Base-by-base conservation (phyloP, 35 echinoderm and acorn worm species). In the Ptychodera flava region DNA sequence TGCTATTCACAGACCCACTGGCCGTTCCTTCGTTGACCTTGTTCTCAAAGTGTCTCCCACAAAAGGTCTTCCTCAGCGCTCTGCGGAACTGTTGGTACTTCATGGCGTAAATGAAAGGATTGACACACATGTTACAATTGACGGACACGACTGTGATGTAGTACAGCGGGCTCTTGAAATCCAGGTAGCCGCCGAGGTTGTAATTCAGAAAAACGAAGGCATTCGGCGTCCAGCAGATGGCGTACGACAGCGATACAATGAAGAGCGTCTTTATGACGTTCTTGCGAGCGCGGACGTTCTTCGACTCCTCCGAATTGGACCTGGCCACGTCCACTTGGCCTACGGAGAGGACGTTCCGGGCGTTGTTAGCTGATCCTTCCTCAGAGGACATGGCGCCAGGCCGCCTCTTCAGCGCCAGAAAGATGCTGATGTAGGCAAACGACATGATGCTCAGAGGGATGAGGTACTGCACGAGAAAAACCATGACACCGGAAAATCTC, bases 21-120 rank as follows among this genome's bases (percentile, higher is more conserved):
- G 83, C 1, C 35, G 33, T 29, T 32, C 34, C 53, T 86, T 86
- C 0, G 85, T 86, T 1, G 85, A 77, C 33, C 78, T 92, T 92
- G 10, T 35, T 82, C 6, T 38, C 36, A 29, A 77, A 79, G 78
- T 86, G 88, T 28, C 33, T 31, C 6, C 83, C 35, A 32, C 83
- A 89, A 52, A 93, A 97, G 22, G 81, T 35, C 22, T 86, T 35
- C 6, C 87, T 85, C 6, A 97, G 82, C 35, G 91, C 94, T 32
- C 81, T 78, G 32, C 93, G 94, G 78, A 97, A 97, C 78, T 97
- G 94, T 80, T 89, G 85, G 87, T 97, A 97, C 79, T 97, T 91
- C 82, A 97, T 93, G 0, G 94, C 90, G 64, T 97, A 97, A 79
- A 97, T 97, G 82, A 97, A 93, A 10, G 94, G 94, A 82, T 97